Percentiles rank a stretch among this genome's conserved stretches.
phyloP scores from a whole-genome alignment of 2,888 invertebrate genomes.

The Volucella bombylans region DNA sequence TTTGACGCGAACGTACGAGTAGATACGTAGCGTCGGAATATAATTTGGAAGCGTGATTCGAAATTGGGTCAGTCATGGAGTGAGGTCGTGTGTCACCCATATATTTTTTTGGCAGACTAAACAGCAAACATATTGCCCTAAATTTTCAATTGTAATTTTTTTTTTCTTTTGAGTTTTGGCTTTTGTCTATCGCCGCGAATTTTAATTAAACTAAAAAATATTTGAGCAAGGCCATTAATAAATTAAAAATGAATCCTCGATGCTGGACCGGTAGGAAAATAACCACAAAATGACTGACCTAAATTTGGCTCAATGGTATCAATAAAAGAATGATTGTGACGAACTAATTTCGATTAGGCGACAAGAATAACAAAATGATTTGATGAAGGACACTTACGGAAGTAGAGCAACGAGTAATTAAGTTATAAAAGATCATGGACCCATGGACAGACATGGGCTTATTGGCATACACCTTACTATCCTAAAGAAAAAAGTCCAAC shows the following conservation, averaged over 20 bases:
- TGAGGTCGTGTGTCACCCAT: slow-evolving; percentile 30
- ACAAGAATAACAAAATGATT: too few relatives aligned
- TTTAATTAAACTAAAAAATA: slow-evolving; percentile 26
- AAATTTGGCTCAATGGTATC: slow-evolving; percentile 17
- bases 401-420: too few relatives aligned
- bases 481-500: too few relatives aligned
- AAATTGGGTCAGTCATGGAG: slow-evolving; percentile 17
- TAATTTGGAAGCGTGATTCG: slow-evolving; percentile 3
- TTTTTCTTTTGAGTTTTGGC: neutral
- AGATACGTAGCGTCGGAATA: neutral
- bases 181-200: slow-evolving; percentile 12
- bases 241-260: slow-evolving; percentile 31
- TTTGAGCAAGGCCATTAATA: neutral
- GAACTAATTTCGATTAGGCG: neutral
- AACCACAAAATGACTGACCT: neutral
- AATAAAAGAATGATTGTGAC: neutral
- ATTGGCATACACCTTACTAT: too few relatives aligned
- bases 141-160: slow-evolving; percentile 33
- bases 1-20: neutral
- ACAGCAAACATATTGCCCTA: slow-evolving; percentile 12
- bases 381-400: too few relatives aligned
- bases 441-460: too few relatives aligned
- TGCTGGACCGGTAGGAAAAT: neutral
- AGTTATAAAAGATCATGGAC: too few relatives aligned
- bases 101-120: slow-evolving; percentile 10